Evolutionary conservation across 2,888 invertebrate genomes (phyloP).

Genomic region (Drosophila testacea): DNA sequence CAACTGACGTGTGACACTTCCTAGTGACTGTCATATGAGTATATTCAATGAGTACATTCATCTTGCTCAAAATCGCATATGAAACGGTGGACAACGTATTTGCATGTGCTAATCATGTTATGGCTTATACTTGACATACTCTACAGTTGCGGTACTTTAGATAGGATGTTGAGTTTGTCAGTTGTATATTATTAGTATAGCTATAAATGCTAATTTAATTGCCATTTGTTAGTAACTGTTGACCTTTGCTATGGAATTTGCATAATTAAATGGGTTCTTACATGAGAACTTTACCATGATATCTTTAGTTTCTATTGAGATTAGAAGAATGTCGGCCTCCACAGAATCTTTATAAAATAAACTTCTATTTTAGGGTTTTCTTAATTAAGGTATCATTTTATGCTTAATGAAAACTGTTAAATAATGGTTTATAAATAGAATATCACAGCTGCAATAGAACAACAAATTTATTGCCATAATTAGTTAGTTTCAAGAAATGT

Average conservation of each 20-base stretch:
- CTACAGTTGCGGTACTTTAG: slow-evolving; percentile 2
- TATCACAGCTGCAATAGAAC: too few species aligned
- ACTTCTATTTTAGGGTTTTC: too few species aligned
- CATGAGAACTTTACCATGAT: too few species aligned
- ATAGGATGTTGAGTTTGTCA: background rate
- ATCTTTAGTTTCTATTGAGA: too few species aligned
- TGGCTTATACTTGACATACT: slow-evolving; percentile 1
- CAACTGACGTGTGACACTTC: slow-evolving; percentile 59
- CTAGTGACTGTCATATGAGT: slow-evolving; percentile 40
- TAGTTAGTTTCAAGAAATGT: background rate
- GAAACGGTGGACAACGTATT: slow-evolving; percentile 20
- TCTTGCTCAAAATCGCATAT: slow-evolving; percentile 60
- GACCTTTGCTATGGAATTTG: background rate
- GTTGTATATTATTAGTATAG: too few species aligned
- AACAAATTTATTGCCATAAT: background rate
- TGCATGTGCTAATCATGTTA: slow-evolving; percentile 25
- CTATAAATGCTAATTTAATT: background rate
- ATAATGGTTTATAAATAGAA: too few species aligned
- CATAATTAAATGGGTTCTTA: background rate
- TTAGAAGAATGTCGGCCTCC: too few species aligned
- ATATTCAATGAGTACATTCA: slow-evolving; percentile 47
- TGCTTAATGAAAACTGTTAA: too few species aligned
- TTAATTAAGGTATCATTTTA: too few species aligned
- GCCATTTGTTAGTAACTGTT: background rate
- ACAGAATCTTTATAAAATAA: too few species aligned